phyloP scores from a whole-genome alignment of 2,888 invertebrate species.

The Trichogramma evanescens region DNA sequence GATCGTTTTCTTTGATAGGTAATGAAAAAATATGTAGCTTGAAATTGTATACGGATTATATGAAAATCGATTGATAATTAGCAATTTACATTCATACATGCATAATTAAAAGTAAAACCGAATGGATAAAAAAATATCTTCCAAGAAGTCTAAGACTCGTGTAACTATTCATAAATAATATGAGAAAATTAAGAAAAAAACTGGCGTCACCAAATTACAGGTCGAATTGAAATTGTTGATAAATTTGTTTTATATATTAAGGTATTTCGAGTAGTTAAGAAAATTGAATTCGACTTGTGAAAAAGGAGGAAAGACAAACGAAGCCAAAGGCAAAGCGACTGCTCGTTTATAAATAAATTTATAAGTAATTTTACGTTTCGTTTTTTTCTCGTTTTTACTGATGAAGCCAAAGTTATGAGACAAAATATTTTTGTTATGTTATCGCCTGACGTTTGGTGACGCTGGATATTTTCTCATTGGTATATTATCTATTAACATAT shows the following conservation, averaged over 20 bases:
- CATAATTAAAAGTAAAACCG: not conserved
- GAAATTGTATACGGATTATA: constrained; percentile 42
- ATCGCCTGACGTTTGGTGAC: constrained; percentile 8
- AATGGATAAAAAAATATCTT: constrained; percentile 17
- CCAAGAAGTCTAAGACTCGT: constrained; percentile 21
- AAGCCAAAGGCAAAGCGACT: constrained; percentile 42
- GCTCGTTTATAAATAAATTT: constrained; percentile 24
- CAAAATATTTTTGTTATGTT: constrained; percentile 16
- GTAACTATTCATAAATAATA: constrained; percentile 17
- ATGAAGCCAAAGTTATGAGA: constrained; percentile 34
- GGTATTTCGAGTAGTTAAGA: not conserved
- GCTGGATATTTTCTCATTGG: constrained; percentile 22
- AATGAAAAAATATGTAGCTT: constrained; percentile 28
- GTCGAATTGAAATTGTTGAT: not conserved
- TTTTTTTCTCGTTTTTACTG: constrained; percentile 26
- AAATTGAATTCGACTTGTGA: constrained; percentile 10
- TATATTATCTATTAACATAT: constrained; percentile 38
- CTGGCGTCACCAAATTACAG: not conserved
- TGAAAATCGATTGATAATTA: constrained; percentile 35
- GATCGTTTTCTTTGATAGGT: constrained; percentile 45
- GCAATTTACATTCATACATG: constrained; percentile 37
- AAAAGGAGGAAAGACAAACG: constrained; percentile 26
- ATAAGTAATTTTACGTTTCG: constrained; percentile 11
- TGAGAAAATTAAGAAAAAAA: constrained; percentile 3
- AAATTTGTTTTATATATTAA: constrained; percentile 2